phyloP scores from a whole-genome alignment of 2,113 vertebrate genomes.

The Lichenostomus cassidix region DNA sequence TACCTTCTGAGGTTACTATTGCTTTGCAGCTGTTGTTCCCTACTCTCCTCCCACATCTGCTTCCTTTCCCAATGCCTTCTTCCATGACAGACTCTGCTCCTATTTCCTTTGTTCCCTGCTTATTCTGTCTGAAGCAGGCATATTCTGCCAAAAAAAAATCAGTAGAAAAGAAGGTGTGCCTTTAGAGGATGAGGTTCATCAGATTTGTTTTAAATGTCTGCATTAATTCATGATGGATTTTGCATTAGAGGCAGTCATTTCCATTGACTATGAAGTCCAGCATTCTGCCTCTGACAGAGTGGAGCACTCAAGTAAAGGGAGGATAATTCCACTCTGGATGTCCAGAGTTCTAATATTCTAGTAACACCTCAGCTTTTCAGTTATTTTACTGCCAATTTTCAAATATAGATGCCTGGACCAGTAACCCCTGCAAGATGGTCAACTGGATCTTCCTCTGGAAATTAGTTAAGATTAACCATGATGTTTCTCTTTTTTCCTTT shows the following conservation, averaged over 20 bases:
- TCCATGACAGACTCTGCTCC: neutral
- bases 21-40: neutral
- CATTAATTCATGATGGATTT: neutral
- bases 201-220: neutral
- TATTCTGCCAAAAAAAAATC: neutral
- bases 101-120: neutral
- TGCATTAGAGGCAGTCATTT: neutral
- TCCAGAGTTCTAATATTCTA: neutral
- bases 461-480: neutral
- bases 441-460: neutral
- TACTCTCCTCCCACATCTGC: neutral
- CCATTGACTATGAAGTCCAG: neutral
- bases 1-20: neutral
- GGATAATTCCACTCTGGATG: neutral
- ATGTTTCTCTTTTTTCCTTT: neutral
- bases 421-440: neutral
- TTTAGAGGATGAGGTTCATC: neutral
- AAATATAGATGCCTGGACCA: neutral
- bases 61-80: neutral
- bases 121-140: neutral
- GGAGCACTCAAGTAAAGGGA: neutral
- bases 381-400: neutral
- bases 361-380: neutral
- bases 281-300: neutral
- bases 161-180: neutral